These are phyloP conservation scores for Aphidius colemani DNA, from an alignment of 2,888 invertebrate genomes.

Conservation along the genomic window DNA sequence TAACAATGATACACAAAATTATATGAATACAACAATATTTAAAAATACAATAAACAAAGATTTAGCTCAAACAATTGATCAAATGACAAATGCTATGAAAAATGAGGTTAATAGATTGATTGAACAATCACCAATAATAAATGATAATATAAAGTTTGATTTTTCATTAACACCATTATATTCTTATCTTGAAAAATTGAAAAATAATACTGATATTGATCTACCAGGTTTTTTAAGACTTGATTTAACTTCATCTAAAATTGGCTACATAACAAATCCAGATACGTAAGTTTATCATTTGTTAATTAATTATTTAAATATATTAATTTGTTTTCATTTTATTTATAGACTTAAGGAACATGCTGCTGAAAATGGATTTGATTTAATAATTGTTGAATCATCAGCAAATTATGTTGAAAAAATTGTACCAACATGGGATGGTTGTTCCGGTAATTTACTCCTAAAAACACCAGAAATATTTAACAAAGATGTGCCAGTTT, in stretches of 20 bases:
- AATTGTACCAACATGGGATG: conserved; percentile 44
- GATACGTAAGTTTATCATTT: conserved; percentile 45
- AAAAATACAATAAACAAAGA: no score
- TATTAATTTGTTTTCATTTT: conserved; percentile 11
- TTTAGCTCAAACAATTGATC: conserved; percentile 2
- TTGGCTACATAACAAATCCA: conserved; percentile 49
- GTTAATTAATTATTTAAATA: conserved; percentile 6
- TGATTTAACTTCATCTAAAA: conserved; percentile 48
- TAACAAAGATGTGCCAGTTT: conserved; percentile 1
- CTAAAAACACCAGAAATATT: conserved; percentile 26
- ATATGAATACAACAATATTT: no score
- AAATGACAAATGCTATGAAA: conserved; percentile 41
- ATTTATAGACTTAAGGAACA: conserved; percentile 44
- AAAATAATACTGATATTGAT: conserved; percentile 41
- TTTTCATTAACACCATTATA: conserved; percentile 52
- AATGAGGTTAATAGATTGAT: conserved; percentile 42
- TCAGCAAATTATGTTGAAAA: conserved; percentile 52
- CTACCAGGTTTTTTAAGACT: conserved; percentile 42
- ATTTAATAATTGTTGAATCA: conserved; percentile 42
- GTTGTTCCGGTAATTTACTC: conserved; percentile 30
- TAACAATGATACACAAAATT: no score
- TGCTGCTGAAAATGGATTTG: conserved; percentile 42
- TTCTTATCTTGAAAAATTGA: conserved; percentile 47
- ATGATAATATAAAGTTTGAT: conserved; percentile 42
- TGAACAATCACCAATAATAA: conserved; percentile 32